These are phyloP conservation scores for Microtus montanus DNA, from an alignment of 2,113 vertebrate species.

Conservation along the genomic window DNA sequence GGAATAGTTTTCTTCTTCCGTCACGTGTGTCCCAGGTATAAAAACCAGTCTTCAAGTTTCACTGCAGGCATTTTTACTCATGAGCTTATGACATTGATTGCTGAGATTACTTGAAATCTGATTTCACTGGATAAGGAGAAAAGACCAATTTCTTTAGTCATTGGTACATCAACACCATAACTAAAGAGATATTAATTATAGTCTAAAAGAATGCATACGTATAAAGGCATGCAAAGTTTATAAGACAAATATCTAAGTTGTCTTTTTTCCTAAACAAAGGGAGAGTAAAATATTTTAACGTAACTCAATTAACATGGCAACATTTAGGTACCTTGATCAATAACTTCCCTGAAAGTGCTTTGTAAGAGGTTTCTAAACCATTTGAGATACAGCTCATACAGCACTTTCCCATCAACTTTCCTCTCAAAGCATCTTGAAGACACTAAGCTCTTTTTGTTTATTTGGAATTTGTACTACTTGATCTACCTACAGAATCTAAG, in stretches of 20 bases:
- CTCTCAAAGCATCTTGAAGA: constrained; percentile 32
- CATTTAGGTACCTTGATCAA: not conserved
- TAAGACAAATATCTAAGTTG: not conserved
- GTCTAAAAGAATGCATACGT: not conserved
- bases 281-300: not conserved
- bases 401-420: not conserved
- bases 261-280: not conserved
- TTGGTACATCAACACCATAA: too few species aligned
- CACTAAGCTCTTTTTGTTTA: not conserved
- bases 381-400: not conserved
- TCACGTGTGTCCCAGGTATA: not conserved
- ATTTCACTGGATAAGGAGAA: not conserved
- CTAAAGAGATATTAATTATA: not conserved
- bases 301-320: not conserved
- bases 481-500: not conserved
- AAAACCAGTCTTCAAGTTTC: not conserved
- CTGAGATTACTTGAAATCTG: not conserved
- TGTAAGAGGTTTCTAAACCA: not conserved
- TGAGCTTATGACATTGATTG: not conserved
- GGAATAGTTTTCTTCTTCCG: not conserved
- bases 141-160: not conserved
- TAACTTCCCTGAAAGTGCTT: not conserved
- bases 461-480: not conserved
- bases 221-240: not conserved
- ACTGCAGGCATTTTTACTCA: too few species aligned